phyloP scores from a whole-genome alignment of 2,888 invertebrate genomes.

The Epinotia ramella region DNA sequence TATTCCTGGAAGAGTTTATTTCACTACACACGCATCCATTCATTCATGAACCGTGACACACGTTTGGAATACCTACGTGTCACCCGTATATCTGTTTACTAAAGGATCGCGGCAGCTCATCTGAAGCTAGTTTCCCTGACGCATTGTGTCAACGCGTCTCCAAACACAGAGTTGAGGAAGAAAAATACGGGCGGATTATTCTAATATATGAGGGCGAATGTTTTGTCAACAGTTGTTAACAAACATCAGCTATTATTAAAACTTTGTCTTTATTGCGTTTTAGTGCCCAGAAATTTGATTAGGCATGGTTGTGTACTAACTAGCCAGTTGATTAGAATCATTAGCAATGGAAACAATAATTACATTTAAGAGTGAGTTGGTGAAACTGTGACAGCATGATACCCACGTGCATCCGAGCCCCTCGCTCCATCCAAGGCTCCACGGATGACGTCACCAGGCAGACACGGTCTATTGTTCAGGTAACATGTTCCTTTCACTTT shows the following conservation, averaged over 20 bases:
- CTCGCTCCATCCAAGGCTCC: constrained; percentile 90
- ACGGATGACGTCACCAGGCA: constrained; percentile 90
- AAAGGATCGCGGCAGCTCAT: constrained; percentile 54
- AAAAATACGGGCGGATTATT: constrained; percentile 53
- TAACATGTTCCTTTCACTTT: constrained; percentile 56
- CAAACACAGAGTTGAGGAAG: constrained; percentile 50
- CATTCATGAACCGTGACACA: constrained; percentile 71
- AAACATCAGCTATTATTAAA: constrained; percentile 30
- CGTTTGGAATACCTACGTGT: constrained; percentile 52
- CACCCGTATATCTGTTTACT: constrained; percentile 51
- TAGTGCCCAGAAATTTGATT: constrained; percentile 49
- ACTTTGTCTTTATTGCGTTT: constrained; percentile 12
- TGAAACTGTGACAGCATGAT: constrained; percentile 78
- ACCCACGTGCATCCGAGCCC: constrained; percentile 89
- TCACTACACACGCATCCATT: constrained; percentile 67
- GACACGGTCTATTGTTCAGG: constrained; percentile 90
- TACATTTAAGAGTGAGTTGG: constrained; percentile 31
- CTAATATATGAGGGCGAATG: constrained; percentile 49
- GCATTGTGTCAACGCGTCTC: constrained; percentile 59
- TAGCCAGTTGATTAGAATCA: constrained; percentile 1
- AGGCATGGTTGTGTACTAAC: constrained; percentile 5
- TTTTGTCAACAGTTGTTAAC: constrained; percentile 40
- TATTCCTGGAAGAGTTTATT: constrained; percentile 76
- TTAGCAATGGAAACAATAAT: constrained; percentile 32
- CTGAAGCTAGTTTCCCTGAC: constrained; percentile 57